Percentiles rank a stretch among this genome's conserved stretches.
phyloP scores from a whole-genome alignment of 2,113 vertebrate genomes.

The Notarius quadriscutis region DNA sequence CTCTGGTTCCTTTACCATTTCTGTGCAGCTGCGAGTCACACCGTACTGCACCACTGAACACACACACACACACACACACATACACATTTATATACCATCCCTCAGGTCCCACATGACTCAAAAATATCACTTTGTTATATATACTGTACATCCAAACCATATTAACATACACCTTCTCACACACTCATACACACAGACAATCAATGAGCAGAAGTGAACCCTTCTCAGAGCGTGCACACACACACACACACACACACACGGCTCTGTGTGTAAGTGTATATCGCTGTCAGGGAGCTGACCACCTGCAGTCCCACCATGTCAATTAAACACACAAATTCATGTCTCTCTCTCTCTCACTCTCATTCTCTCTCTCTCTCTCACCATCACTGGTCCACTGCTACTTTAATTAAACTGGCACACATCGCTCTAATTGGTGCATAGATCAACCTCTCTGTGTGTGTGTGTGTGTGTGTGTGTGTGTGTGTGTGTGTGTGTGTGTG shows the following conservation, averaged over 20 bases:
- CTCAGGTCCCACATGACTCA: neutral
- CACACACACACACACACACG: conserved; percentile 19
- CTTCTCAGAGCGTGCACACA: neutral
- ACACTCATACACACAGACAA: neutral
- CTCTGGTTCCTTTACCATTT: conserved; percentile 58
- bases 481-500: neutral
- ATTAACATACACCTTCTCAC: neutral
- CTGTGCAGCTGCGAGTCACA: conserved; percentile 45
- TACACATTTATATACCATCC: conserved; percentile 12
- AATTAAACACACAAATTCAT: conserved; percentile 61
- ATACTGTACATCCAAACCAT: neutral
- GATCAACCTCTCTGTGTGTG: conserved; percentile 45
- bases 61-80: conserved; percentile 25
- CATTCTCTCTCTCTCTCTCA: neutral
- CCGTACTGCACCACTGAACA: conserved; percentile 46
- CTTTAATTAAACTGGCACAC: conserved; percentile 59
- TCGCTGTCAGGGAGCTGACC: conserved; percentile 33
- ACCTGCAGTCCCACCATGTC: conserved; percentile 50
- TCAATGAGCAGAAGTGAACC: neutral
- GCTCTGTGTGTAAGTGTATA: conserved; percentile 8
- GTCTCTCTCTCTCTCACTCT: conserved; percentile 8
- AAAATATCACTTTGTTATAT: conserved; percentile 1
- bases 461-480: conserved; percentile 6
- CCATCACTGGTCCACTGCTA: conserved; percentile 24
- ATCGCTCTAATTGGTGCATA: conserved; percentile 53